Base-by-base conservation (phyloP, 2,888 invertebrate species). In the Minunthozetes semirufus region DNA sequence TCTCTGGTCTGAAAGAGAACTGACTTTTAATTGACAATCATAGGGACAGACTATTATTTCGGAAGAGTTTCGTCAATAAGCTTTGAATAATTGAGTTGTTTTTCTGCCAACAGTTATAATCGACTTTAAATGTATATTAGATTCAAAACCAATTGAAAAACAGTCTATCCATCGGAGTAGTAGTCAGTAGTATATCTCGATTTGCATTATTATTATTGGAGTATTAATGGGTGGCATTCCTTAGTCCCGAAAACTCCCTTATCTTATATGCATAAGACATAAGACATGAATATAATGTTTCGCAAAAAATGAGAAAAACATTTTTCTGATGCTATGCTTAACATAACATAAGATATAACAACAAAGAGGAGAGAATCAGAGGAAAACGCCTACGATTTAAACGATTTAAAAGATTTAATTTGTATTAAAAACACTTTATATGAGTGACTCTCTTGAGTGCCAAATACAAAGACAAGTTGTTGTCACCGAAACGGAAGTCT, bases 401-500 rank as follows among this genome's bases (percentile, higher is more conserved):
- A 38, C 66, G 42, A 66, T 11, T 66, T 66, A 42, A 19, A 33
- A 66, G 66, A 63, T 42, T 66, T 66, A 66, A 66, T 66, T 66
- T 66, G 66, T 66, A 66, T 66, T 66, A 38, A 59, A 66, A n/a
- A n/a, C n/a, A n/a, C n/a, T n/a, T n/a, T n/a, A n/a, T n/a, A n/a
- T n/a, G n/a, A n/a, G n/a, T n/a, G n/a, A 22, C 66, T 59, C 15
- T 27, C 22, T 33, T 66, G 66, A 66, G 66, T 29, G 4, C 5
- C 15, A 63, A 63, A 66, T 66, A n/a, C 66, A 66, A 66, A 66
- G 66, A 8, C 4, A 33, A 42, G 70, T 70, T n/a, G 70, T 70
- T 70, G 70, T 48, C 70, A 48, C 48, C 27, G n/a, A 68, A 70
- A 70, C 70, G 70, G 70, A 70, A 48, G 70, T 70, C 70, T 70